Evolutionary conservation across 2,888 invertebrate genomes (phyloP), one percentile per base, ranked within the genome.

Genomic region (Pinctada fucata): DNA sequence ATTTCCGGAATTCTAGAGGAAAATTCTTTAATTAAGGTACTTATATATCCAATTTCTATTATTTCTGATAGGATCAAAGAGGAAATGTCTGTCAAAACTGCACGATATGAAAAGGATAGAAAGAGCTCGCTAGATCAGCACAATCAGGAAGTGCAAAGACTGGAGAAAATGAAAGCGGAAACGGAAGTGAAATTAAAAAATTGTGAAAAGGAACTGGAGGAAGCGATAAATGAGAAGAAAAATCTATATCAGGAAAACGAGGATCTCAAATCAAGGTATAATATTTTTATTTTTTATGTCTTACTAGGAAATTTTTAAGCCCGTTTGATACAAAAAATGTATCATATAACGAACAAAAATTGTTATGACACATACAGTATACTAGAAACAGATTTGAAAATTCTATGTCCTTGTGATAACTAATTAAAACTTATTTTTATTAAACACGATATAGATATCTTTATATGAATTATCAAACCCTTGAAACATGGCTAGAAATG

Each of bases 211-310:
- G 65, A 49, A 50, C 45, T 78, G 3, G 48, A 70, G n/a, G 74
- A 78, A 31, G 65, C 65, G 5, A 16, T n/a, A 10, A 69, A 70
- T 10, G 74, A 78, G 5, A 31, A 63, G 3, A 52, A 65, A 6
- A 65, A 74, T 5, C 13, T 68, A 3, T 49, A 68, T 31, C 49
- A 78, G 47, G 78, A 78, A 13, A 78, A 69, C 49, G n/a, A 63
- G 47, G 68, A 72, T 52, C 65, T 78, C 8, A 4, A 52, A 16
- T 16, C 72, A 48, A 51, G 77, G 77, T 77, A 72, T 13, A 3
- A 5, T 6, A 31, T 16, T 50, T 3, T 51, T 45, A 31, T 48
- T 3, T 48, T 49, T 45, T n/a, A 16, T 16, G 4, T n/a, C 64
- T 0, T 64, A 16, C 64, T 16, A 16, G 3, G n/a, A 16, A 3